Evolutionary conservation across 2,113 vertebrate genomes (phyloP), one percentile per base, ranked within the genome.

Genomic region (Ammodytes dubius): DNA sequence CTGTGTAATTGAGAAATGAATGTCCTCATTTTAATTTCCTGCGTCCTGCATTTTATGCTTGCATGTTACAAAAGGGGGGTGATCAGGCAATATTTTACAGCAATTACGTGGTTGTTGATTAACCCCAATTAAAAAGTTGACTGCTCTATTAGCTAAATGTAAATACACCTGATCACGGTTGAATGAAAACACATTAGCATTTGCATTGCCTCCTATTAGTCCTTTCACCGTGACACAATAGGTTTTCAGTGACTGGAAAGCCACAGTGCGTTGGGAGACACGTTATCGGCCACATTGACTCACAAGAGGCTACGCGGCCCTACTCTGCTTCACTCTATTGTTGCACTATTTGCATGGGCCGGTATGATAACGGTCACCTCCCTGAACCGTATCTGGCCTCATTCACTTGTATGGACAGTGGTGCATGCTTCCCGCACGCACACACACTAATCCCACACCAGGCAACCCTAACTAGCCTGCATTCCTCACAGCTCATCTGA

Each of bases 131-230:
- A 46, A 40, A 65, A 40, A 11, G 13, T 3, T 56, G 53, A 86
- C 69, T 15, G 37, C 64, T 79, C 27, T 56, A 66, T 88, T 80
- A 79, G 57, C 52, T 52, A 67, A 71, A 85, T 77, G 79, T 77
- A 85, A 92, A 81, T 60, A 70, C 54, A 70, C 45, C 59, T 65
- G 42, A 83, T 79, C 11, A 3, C 2, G 59, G 8, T 17, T 87
- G 71, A 89, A 79, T 74, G 69, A 60, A 84, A 85, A 37, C 59
- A 75, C 71, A 79, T 91, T 87, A 87, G 86, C 76, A 3, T 82
- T 81, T 79, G 53, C 57, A 85, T 54, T n/a, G 37, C 12, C 56
- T 74, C 54, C 59, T 37, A 57, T 81, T 68, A 56, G 66, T 19
- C 54, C 57, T 76, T 83, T 83, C 42, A 76, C 56, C 19, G 59